Evolutionary conservation across 1,140 invertebrate genomes (phyloP).

Genomic region (Drosophila ogumai): DNA sequence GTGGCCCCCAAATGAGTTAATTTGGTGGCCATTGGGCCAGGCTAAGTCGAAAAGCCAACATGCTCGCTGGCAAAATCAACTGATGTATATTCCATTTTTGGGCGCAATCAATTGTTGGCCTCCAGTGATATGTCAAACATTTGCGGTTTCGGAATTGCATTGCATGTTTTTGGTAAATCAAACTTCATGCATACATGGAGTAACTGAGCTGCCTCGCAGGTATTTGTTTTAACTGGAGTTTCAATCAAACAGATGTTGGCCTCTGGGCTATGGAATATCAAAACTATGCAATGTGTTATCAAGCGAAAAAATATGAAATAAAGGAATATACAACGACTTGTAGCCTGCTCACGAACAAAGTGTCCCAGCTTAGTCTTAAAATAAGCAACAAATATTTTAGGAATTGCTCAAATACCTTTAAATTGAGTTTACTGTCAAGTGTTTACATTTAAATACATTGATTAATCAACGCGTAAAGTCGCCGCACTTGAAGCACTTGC

Average conservation of each 20-base stretch:
- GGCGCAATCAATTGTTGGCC: constrained; percentile 21
- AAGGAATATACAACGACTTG: not conserved
- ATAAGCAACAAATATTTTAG: not conserved
- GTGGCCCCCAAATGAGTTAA: constrained; percentile 34
- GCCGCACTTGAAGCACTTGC: constrained; percentile 95
- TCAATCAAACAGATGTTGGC: constrained; percentile 35
- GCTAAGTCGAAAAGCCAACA: constrained; percentile 21
- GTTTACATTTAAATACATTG: constrained; percentile 9
- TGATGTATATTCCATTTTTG: constrained; percentile 28
- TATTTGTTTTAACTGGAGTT: constrained; percentile 16
- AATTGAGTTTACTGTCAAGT: constrained; percentile 20
- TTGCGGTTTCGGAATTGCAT: constrained; percentile 15
- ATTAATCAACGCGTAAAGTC: constrained; percentile 87
- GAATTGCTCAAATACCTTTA: constrained; percentile 1
- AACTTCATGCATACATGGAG: constrained; percentile 30
- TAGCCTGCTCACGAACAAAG: no score
- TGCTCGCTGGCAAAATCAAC: constrained; percentile 2
- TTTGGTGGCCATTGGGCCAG: constrained; percentile 18
- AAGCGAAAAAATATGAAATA: not conserved
- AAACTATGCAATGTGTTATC: not conserved
- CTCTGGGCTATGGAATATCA: constrained; percentile 12
- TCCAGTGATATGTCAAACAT: constrained; percentile 42
- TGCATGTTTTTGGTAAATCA: constrained; percentile 32
- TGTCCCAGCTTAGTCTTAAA: not conserved
- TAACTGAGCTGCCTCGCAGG: constrained; percentile 1